Base-by-base conservation (phyloP, 2,113 vertebrate species). In the Nicator chloris region DNA sequence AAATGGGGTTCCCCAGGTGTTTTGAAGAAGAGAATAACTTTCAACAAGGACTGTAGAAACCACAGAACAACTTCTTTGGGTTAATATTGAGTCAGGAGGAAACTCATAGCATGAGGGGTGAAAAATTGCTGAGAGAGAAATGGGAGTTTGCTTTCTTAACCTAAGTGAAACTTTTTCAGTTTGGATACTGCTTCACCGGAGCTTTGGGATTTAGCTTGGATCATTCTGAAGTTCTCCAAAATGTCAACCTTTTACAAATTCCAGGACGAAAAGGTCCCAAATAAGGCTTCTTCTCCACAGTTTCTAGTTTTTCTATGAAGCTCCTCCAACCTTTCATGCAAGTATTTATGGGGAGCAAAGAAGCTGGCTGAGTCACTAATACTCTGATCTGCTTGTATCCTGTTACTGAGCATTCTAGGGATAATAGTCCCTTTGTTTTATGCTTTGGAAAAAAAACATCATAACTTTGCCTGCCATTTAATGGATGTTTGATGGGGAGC, bases 371-470 rank as follows among this genome's bases (percentile, higher is more conserved):
- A 42, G 33, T 61, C 45, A 72, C 40, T 79, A 49, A 45, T 72
- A 64, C 26, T 56, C 40, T 80, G 44, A 56, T 86, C 61, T 76
- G 22, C 73, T 56, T 82, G n/a, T 33, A 84, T 94, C n/a, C 87
- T 85, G 66, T 82, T 72, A 59, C 70, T 65, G 50, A 77, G 42
- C 18, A 33, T 85, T 87, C 63, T 76, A 40, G 39, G 26, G n/a
- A 87, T 63, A 95, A 92, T 50, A 87, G 84, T 65, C 18, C 21
- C 51, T 91, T 89, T 95, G 84, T 91, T 93, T 93, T 54, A 79
- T 50, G 50, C n/a, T 94, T 93, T 90, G 50, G 61, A 85, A 84
- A 92, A 84, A 92, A 88, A 92, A 19, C 18, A 28, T 56, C 17
- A 10, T 69, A 82, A 79, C 54, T 72, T 95, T 72, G 35, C 24